Evolutionary conservation across 1,140 invertebrate species (phyloP), one percentile per base, ranked within the genome.

Genomic region (Polyergus mexicanus): DNA sequence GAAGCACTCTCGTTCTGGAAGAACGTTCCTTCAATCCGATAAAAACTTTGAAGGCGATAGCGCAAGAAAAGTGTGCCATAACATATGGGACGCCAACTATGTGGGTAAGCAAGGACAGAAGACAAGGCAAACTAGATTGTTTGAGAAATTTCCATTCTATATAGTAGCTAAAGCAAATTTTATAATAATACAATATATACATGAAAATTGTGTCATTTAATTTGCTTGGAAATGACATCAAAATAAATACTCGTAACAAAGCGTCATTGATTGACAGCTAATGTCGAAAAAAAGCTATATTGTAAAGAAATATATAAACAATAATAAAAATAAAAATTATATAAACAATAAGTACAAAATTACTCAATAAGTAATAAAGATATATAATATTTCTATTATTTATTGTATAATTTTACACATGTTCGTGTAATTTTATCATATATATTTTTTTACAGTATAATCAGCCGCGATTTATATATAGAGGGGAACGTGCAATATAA

Each of bases 81-180:
- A 94, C 98, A 19, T 98, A 98, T 90, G 99, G 99, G 16, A 99
- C 99, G 0, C 99, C 99, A 5, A 99, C 99, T 0, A 99, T 99
- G 99, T 98, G 98, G 93, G 97, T 99, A 75, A 98, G 99, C 35
- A 51, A 54, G 38, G 11, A 78, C 6, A 32, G 68, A 58, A 47
- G 10, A 54, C 47, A 10, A 38, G 38, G 16, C 8, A 41, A 54
- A n/a, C 54, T 32, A 78, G n/a, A 80, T 80, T 25, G 25, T 11
- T 28, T 10, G 65, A 41, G 78, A 69, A 54, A 58, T 25, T 72
- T 56, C 56, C 68, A 16, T 32, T 66, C 22, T 22, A 22, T 54
- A 28, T 35, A 13, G 16, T n/a, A 5, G 4, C 41, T 11, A 28
- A 35, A n/a, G 32, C 54, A 38, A 6, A 56, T 10, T 25, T 41